These are phyloP conservation scores for Dynastes grantii DNA, from an alignment of 2,888 invertebrate species.

Conservation along the genomic window DNA sequence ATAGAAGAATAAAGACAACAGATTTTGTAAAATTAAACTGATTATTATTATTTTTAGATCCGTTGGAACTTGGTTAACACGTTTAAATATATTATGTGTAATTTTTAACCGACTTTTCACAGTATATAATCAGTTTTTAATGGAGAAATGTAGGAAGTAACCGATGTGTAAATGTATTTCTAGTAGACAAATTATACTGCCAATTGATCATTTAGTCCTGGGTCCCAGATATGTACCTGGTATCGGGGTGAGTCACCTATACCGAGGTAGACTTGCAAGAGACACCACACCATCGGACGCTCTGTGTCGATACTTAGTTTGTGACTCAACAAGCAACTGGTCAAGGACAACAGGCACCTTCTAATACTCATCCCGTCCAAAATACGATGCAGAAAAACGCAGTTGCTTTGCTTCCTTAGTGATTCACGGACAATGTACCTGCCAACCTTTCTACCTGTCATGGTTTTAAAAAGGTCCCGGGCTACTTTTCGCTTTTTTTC, in stretches of 20 bases:
- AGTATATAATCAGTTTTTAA: neutral
- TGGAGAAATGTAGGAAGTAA: neutral
- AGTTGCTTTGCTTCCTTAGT: constrained; percentile 55
- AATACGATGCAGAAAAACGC: constrained; percentile 58
- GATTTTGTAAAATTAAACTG: too few species aligned
- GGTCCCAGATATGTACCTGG: constrained; percentile 25
- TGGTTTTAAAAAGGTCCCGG: constrained; percentile 24
- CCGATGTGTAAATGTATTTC: neutral
- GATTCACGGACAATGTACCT: constrained; percentile 53
- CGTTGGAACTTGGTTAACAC: too few species aligned
- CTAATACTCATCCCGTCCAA: constrained; percentile 61
- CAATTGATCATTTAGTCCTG: neutral
- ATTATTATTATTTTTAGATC: too few species aligned
- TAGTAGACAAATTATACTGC: neutral
- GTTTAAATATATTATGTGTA: too few species aligned
- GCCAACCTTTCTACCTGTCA: constrained; percentile 51
- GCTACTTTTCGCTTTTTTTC: constrained; percentile 21
- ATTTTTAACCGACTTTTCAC: too few species aligned
- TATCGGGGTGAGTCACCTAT: constrained; percentile 35
- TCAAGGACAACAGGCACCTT: constrained; percentile 65
- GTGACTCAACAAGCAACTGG: constrained; percentile 63
- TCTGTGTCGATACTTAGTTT: constrained; percentile 51
- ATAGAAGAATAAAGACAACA: too few species aligned
- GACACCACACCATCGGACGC: constrained; percentile 50
- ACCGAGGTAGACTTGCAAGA: constrained; percentile 54